Evolutionary conservation across 1,140 invertebrate species (phyloP), one percentile per base, ranked within the genome.

Genomic region (Diabrotica virgifera): DNA sequence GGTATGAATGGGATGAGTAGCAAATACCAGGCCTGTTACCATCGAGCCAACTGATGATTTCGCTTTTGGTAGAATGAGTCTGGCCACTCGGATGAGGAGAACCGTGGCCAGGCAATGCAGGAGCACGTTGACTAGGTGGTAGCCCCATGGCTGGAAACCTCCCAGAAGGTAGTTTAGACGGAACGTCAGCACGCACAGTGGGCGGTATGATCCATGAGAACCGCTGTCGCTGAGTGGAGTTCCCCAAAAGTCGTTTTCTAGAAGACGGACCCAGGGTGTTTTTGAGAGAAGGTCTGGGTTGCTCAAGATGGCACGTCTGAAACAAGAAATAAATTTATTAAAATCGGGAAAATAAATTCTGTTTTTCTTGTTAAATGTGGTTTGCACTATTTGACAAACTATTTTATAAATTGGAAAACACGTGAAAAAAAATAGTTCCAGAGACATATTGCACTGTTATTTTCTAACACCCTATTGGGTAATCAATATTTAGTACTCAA

Each of bases 1-100:
- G 14, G 93, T 95, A 80, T 99, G 97, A 68, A 99, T 90, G 10
- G 97, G 97, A 82, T 99, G 97, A 0, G 93, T 89, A 50, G 96
- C 94, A 82, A 98, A 99, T 35, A 96, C 83, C 2, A 96, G 79
- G 2, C 95, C 92, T 0, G 95, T 87, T 12, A 94, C 82, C 58
- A 89, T 85, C 10, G 90, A 85, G 7, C 89, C 85, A 75, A 89
- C 81, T 72, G 82, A 83, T 63, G 83, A 83, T 69, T 80, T 82
- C 61, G 83, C 80, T 60, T 82, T 81, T 57, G 88, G 84, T 46
- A 90, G 79, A 10, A 90, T 78, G 46, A 85, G 83, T 55, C 86
- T 82, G 8, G 89, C 89, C 11, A 90, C 84, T 52, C 84, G 83
- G 50, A 93, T 90, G 50, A 95, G 90, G 36, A 96, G 83, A 6